These are phyloP conservation scores for Acrocephalus scirpaceus DNA, from an alignment of 2,797 vertebrate species.

Conservation along the genomic window DNA sequence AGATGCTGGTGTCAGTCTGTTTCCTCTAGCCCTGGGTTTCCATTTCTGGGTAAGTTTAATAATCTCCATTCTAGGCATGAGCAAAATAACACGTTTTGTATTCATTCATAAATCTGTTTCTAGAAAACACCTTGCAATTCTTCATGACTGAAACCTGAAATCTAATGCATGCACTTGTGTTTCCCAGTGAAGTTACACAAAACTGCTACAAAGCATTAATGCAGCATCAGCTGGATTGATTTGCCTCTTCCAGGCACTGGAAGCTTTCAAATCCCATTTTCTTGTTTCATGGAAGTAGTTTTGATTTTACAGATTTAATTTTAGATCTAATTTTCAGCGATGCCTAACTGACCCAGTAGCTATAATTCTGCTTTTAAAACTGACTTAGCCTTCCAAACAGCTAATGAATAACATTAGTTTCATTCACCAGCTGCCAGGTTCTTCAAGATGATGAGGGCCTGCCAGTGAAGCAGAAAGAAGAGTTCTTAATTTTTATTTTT, in stretches of 20 bases:
- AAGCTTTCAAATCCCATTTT: neutral
- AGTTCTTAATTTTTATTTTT: neutral
- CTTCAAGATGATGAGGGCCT: neutral
- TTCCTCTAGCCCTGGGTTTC: neutral
- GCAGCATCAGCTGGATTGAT: neutral
- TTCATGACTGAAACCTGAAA: neutral
- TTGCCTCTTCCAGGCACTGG: neutral
- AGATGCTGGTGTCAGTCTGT: neutral
- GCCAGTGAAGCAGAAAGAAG: neutral
- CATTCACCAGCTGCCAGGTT: neutral
- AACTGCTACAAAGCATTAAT: neutral
- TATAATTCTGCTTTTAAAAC: neutral
- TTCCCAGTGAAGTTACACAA: neutral
- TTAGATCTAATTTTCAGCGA: neutral
- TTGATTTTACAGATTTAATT: slow-evolving; percentile 30
- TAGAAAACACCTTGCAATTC: neutral
- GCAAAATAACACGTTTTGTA: neutral
- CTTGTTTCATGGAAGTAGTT: neutral
- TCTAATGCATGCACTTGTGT: neutral
- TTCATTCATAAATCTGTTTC: neutral
- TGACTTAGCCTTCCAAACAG: neutral
- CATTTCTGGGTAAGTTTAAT: neutral
- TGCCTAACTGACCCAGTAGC: neutral
- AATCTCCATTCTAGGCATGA: neutral
- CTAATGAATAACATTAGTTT: neutral